Percentiles rank a stretch among this genome's conserved stretches.
Evolutionary conservation across 2,113 vertebrate species (phyloP).

Genomic region (Oriolus oriolus): DNA sequence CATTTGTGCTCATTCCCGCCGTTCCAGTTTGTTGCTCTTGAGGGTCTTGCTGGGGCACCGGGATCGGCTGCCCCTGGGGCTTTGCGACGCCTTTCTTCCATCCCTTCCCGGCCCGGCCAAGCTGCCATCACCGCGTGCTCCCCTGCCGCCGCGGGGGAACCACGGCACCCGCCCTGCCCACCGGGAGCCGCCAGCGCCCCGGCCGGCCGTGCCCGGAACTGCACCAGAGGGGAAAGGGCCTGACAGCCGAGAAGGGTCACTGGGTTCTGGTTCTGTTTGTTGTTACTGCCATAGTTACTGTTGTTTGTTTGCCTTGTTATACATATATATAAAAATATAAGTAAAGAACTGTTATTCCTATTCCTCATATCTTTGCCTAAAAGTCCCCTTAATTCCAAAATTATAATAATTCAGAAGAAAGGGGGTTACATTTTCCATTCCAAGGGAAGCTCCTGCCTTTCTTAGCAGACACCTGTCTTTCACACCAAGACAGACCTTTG

Average conservation of each 20-base stretch:
- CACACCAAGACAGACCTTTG: constrained; percentile 80
- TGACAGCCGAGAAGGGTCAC: not conserved
- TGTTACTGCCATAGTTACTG: not conserved
- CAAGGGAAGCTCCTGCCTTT: not conserved
- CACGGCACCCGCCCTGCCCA: too few relatives aligned
- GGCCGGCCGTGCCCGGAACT: not conserved
- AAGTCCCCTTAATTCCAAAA: not conserved
- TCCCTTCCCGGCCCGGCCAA: not conserved
- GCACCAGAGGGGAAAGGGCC: not conserved
- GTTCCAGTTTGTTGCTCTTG: not conserved
- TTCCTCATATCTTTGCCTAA: not conserved
- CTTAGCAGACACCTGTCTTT: not conserved
- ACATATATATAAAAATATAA: not conserved
- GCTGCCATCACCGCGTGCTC: rapidly evolving
- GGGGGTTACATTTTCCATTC: not conserved
- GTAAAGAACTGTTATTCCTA: not conserved
- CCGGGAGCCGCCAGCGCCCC: too few relatives aligned
- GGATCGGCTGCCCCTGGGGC: too few relatives aligned
- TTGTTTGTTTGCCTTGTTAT: not conserved
- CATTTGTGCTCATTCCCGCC: not conserved
- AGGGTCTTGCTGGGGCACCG: too few relatives aligned
- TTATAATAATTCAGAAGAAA: not conserved
- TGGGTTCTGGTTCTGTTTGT: too few relatives aligned
- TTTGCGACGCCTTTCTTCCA: not conserved
- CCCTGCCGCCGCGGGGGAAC: too few relatives aligned